Conservation (phyloP, 2,797 vertebrate species). For the Catostomus latipinnis region DNA sequence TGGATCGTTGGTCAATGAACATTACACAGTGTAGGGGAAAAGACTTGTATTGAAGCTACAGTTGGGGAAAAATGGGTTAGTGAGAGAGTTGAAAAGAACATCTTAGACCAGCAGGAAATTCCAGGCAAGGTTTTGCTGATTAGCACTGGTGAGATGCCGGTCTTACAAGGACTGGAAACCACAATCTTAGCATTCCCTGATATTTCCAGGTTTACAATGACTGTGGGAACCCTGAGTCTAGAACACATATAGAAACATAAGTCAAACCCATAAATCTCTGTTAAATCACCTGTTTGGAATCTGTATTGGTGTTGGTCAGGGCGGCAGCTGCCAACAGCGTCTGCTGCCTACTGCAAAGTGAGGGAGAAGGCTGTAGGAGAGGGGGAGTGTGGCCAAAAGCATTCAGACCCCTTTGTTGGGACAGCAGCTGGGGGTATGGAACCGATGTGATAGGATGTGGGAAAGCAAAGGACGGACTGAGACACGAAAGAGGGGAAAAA, state of each 20-base stretch:
- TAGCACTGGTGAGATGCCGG: too few relatives aligned
- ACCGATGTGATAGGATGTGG: slow-evolving; percentile 93
- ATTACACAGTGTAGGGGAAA: slow-evolving; percentile 7
- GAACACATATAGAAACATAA: background rate
- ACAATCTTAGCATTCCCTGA: background rate
- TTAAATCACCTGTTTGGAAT: slow-evolving; percentile 84
- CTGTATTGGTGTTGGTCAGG: slow-evolving; percentile 76
- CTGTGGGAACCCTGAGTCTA: background rate
- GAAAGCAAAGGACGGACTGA: slow-evolving; percentile 93
- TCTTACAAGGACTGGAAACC: background rate
- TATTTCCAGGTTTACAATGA: background rate
- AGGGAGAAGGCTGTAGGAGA: slow-evolving; percentile 87
- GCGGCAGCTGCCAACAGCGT: slow-evolving; percentile 53
- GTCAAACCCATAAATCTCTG: background rate
- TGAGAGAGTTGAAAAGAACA: slow-evolving; percentile 1
- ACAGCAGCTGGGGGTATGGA: slow-evolving; percentile 95
- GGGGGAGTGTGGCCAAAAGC: slow-evolving; percentile 93
- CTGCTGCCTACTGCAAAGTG: slow-evolving; percentile 86
- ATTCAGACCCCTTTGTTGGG: slow-evolving; percentile 89
- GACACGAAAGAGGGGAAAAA: slow-evolving; percentile 4
- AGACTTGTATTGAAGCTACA: slow-evolving; percentile 2
- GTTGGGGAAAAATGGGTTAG: background rate
- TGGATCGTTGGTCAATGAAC: slow-evolving; percentile 21
- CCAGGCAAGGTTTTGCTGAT: background rate
- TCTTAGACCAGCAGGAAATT: background rate